Base-by-base conservation (phyloP, 2,113 vertebrate species). In the Campylorhamphus procurvoides region DNA sequence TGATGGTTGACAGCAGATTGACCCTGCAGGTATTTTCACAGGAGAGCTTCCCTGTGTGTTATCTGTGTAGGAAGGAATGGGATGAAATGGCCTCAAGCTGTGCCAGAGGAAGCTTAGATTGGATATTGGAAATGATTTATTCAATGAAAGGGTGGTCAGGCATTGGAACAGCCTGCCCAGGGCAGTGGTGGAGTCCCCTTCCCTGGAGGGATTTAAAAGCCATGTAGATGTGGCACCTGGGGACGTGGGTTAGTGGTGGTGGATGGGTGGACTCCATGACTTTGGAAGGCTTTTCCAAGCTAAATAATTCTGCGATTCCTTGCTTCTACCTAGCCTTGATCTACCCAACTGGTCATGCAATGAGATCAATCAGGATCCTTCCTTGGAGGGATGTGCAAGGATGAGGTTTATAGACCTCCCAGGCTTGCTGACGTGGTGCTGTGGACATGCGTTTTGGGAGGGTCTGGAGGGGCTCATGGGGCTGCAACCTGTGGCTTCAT, bases 131-230 rank as follows among this genome's bases (percentile, higher is more conserved):
- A 76, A 13, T 6, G 68, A 47, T 55, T 83, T 62, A 17, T 83
- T 89, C 55, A 10, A 39, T 60, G 59, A 16, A 73, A 31, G 6
- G 0, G 0, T 40, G n/a, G 39, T 35, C 46, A 68, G 39, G 9
- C 29, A 25, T 10, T 53, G 39, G 16, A 46, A 40, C n/a, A 68
- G 60, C 10, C 29, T 75, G 62, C 7, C n/a, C 59, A 27, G 35
- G 24, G 58, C 24, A 37, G 58, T 37, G 35, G 59, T 39, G 10
- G 59, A 60, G 24, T 60, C 59, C n/a, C 13, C n/a, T 8, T 7
- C 10, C 23, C 24, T 27, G 59, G 35, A 17, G 16, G 25, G 25
- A 39, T 18, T 62, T 39, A 28, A 62, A 62, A 62, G 59, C 16
- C 59, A 27, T 27, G 25, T 39, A 12, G 59, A 62, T 62, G 25